phyloP scores from a whole-genome alignment of 1,140 invertebrate species.

The Heliconius nattereri region DNA sequence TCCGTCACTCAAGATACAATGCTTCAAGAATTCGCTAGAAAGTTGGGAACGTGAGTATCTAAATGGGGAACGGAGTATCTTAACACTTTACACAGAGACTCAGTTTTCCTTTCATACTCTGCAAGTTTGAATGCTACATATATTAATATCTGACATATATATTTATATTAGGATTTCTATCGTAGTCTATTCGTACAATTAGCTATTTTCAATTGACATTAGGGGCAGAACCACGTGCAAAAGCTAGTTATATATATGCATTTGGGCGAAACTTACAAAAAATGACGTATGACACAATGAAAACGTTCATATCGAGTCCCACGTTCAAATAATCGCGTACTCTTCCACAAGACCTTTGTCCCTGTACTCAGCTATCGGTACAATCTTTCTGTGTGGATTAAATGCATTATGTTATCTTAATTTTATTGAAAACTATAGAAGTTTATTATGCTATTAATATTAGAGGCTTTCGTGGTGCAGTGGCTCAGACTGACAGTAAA shows the following conservation, averaged over 20 bases:
- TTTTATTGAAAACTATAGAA: neutral
- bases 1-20: too few relatives aligned
- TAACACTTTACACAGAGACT: neutral
- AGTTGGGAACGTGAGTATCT: neutral
- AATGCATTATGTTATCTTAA: neutral
- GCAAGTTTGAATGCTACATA: too few relatives aligned
- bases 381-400: constrained; percentile 24
- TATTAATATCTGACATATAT: too few relatives aligned
- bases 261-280: neutral
- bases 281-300: neutral
- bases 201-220: too few relatives aligned
- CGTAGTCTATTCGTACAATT: too few relatives aligned
- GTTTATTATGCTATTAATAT: neutral
- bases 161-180: too few relatives aligned
- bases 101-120: neutral
- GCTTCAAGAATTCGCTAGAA: neutral
- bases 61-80: neutral
- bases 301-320: constrained; percentile 16
- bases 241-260: too few relatives aligned
- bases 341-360: constrained; percentile 54
- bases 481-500: too few relatives aligned
- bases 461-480: too few relatives aligned
- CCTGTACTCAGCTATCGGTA: constrained; percentile 46
- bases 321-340: constrained; percentile 36
- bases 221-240: too few relatives aligned